Base-by-base conservation (phyloP, 2,888 invertebrate species). In the Nephrotoma appendiculata region DNA sequence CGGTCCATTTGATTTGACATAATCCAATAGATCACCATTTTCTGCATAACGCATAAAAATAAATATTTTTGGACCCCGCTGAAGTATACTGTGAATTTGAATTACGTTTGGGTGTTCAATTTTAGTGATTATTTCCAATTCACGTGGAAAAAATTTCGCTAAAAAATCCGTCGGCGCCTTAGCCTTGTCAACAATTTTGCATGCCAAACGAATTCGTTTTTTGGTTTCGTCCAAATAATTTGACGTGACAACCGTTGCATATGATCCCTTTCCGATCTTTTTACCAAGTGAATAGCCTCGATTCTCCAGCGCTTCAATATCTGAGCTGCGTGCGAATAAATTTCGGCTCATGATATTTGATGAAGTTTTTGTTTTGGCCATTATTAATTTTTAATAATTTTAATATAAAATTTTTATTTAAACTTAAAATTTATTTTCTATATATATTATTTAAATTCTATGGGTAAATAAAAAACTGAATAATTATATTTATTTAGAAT, bases 11-110 rank as follows among this genome's bases (percentile, higher is more conserved):
- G 94, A 93, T 90, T 96, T 95, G 87, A 97, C 95, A 90, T 96
- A 97, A 90, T 97, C 96, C 89, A 98, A 90, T 86, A 98, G 92
- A 91, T 98, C 98, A 6, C 98, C 98, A 89, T 97, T 97, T 89
- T 97, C 97, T 15, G 98, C 98, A 90, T 95, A 96, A 88, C 97
- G 95, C 97, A 98, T 98, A 90, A 98, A 96, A 89, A 97, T 97
- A 91, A 97, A 97, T 86, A 97, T 96, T 89, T 96, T 93, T 9
- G 96, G 95, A 2, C 96, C 96, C 88, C 96, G 93, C 90, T 97
- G 96, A 87, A 97, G 92, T 88, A 96, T 96, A 90, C 96, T 96
- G 90, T 97, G 96, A 42, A 98, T 96, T 93, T 96, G 96, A 88
- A 98, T 96, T 85, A 98, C 96, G 90, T 98, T 96, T 6, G 97